phyloP scores from a whole-genome alignment of 2,888 invertebrate genomes.

The Caenorhabditis sp. region DNA sequence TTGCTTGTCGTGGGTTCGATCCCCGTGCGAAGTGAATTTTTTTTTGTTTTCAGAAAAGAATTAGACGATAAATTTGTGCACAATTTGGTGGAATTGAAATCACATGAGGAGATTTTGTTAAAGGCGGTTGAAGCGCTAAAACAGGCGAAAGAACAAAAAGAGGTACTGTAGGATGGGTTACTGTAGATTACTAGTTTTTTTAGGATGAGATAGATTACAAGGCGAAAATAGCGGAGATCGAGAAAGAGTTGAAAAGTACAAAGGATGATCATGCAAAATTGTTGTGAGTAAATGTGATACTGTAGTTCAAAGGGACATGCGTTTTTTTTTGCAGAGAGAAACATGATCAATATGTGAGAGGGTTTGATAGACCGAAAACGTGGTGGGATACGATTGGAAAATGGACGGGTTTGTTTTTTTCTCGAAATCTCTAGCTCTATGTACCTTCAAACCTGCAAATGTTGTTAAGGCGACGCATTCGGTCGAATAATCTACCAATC shows the following conservation, averaged over 20 bases:
- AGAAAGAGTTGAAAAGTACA: conserved; percentile 31
- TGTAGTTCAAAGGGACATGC: neutral
- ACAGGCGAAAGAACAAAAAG: conserved; percentile 26
- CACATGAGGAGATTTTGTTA: conserved; percentile 34
- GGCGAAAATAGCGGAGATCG: conserved; percentile 29
- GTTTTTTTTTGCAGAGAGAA: conserved; percentile 20
- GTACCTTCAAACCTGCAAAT: neutral
- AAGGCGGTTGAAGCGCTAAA: conserved; percentile 40
- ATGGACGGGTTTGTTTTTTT: conserved; percentile 14
- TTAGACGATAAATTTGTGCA: conserved; percentile 32
- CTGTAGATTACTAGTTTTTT: no score
- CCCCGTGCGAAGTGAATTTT: no score
- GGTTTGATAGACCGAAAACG: conserved; percentile 23
- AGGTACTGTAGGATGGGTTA: neutral
- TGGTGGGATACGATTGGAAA: conserved; percentile 38
- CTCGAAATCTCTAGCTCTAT: no score
- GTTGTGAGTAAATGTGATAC: conserved; percentile 10
- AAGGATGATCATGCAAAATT: conserved; percentile 33
- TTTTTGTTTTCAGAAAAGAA: conserved; percentile 35
- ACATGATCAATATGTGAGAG: conserved; percentile 26
- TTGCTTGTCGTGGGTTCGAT: no score
- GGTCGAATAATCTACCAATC: conserved; percentile 35
- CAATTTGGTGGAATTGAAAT: conserved; percentile 30
- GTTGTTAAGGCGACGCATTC: conserved; percentile 26
- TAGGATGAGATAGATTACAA: conserved; percentile 28